Evolutionary conservation across 2,113 vertebrate species (phyloP).

Genomic region (Callionymus lyra): DNA sequence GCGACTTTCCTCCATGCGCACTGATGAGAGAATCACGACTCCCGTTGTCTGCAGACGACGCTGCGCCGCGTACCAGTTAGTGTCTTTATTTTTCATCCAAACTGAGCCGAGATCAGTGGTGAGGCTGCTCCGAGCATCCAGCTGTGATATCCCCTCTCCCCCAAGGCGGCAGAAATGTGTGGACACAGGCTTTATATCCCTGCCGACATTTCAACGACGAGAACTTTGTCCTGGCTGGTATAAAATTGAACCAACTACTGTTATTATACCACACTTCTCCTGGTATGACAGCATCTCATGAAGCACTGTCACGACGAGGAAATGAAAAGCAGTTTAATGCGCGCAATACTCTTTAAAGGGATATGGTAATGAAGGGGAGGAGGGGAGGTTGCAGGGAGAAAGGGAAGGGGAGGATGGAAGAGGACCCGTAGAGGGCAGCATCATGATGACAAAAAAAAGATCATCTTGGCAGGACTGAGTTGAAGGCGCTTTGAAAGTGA

Average conservation of each 20-base stretch:
- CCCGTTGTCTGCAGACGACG: conserved; percentile 48
- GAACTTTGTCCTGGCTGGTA: conserved; percentile 55
- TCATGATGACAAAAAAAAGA: neutral
- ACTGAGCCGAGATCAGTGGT: conserved; percentile 21
- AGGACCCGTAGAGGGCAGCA: conserved; percentile 57
- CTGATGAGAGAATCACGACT: conserved; percentile 45
- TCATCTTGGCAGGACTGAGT: neutral
- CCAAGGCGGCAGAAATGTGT: neutral
- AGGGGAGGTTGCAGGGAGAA: conserved; percentile 2
- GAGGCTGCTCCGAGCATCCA: conserved; percentile 8
- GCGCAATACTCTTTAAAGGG: conserved; percentile 52
- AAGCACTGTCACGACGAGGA: conserved; percentile 33
- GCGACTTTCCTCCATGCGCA: conserved; percentile 56
- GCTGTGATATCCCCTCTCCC: neutral
- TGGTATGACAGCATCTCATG: conserved; percentile 17
- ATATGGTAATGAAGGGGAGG: conserved; percentile 34
- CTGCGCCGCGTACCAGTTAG: conserved; percentile 53
- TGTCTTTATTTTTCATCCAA: conserved; percentile 35
- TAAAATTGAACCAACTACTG: conserved; percentile 8
- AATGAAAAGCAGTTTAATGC: conserved; percentile 53
- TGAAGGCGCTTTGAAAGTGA: neutral
- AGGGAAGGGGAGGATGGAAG: conserved; percentile 20
- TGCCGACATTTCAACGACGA: conserved; percentile 59
- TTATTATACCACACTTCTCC: conserved; percentile 40
- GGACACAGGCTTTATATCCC: conserved; percentile 13